Base-by-base conservation (phyloP, 2,797 vertebrate species). In the Steatocranus sp. region DNA sequence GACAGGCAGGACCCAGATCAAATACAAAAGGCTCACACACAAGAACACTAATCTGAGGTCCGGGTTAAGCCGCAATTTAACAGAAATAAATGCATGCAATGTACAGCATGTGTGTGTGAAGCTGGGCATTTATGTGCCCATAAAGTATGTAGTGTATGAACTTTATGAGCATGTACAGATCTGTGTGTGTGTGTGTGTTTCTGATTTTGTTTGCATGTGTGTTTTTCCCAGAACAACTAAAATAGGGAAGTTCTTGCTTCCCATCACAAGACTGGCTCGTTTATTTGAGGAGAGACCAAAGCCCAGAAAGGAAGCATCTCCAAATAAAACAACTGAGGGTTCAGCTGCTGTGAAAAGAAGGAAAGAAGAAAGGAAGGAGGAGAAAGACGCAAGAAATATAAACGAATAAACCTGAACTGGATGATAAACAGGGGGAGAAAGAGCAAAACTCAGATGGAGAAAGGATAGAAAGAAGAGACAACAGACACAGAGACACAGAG, bases 261-360 rank as follows among this genome's bases (percentile, higher is more conserved):
- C 80, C 84, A 90, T 94, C 94, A 95, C 89, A 93, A 94, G 93
- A 93, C 87, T 46, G 4, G 68, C 84, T 87, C 56, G 7, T 85
- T 89, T 46, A 83, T 74, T 68, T 15, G 79, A 84, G 48, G 41
- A 76, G 48, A 88, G 82, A 92, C 88, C 81, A 93, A 91, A 90
- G 84, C 48, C 79, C 6, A 92, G 87, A 85, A 54, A 91, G 89
- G 90, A 93, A 91, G 83, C 78, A 48, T 27, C 75, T n/a, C 75
- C 30, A 43, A 87, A 81, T 77, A 87, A 88, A 86, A 87, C 81
- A 83, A 79, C 56, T 49, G 63, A 90, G 80, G 79, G 73, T 85
- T 87, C 78, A 87, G 78, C 78, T 68, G 82, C 36, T 74, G 63
- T 80, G 81, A 82, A 50, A 63, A 54, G 18, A 82, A 53, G 34